These are phyloP conservation scores for Nesoenas mayeri DNA, from an alignment of 2,113 vertebrate species.

Conservation along the genomic window DNA sequence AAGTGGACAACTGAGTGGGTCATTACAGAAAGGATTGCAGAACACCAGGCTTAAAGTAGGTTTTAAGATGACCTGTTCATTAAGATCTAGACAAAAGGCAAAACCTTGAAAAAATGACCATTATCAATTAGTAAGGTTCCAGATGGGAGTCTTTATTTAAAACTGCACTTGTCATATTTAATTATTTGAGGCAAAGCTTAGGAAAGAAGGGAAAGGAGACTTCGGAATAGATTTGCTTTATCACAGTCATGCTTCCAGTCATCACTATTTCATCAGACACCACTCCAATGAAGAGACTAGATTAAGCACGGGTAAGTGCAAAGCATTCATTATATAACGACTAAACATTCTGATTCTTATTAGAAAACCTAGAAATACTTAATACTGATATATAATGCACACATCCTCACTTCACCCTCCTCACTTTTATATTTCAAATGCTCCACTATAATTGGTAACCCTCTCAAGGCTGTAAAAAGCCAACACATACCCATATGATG, in stretches of 20 bases:
- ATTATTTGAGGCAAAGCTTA: background rate
- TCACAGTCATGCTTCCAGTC: background rate
- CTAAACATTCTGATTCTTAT: background rate
- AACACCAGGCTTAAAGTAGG: background rate
- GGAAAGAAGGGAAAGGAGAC: background rate
- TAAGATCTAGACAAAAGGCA: background rate
- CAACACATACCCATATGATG: slow-evolving; percentile 94
- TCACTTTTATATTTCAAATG: background rate
- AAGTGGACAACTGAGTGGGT: background rate
- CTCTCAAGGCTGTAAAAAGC: background rate
- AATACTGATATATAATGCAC: background rate
- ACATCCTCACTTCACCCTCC: background rate
- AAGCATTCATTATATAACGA: background rate
- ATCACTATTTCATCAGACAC: background rate
- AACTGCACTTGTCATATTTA: background rate
- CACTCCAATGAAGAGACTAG: background rate
- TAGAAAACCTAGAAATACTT: background rate
- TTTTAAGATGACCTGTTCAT: background rate
- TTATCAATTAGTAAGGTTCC: background rate
- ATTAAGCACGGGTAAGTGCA: background rate
- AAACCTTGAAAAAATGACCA: background rate
- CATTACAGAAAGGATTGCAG: background rate
- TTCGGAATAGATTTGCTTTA: background rate
- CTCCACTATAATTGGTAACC: background rate
- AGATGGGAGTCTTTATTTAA: background rate